Conservation (phyloP, 2,113 vertebrate genomes). For the Epinephelus moara region DNA sequence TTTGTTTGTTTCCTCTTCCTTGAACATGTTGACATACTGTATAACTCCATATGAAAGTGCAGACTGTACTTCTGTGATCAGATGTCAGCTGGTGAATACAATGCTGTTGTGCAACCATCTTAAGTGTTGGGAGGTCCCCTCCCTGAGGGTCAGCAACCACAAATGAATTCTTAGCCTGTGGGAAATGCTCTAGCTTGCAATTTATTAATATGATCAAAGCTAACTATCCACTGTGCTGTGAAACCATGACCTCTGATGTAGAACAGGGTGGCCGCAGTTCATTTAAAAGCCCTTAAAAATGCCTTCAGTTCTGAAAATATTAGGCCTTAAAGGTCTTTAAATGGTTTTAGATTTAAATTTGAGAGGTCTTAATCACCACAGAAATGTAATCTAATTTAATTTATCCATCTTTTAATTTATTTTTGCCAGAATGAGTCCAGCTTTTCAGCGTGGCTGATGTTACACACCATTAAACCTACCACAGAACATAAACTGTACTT, state of each 20-base stretch:
- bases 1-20: not conserved
- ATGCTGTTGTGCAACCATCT: not conserved
- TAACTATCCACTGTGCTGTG: not conserved
- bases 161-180: not conserved
- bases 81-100: not conserved
- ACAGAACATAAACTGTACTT: too few relatives aligned
- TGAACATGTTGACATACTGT: not conserved
- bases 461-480: too few relatives aligned
- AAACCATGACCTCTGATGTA: not conserved
- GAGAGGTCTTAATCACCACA: too few relatives aligned
- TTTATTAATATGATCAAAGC: not conserved
- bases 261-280: too few relatives aligned
- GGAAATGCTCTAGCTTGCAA: not conserved
- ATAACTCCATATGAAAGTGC: not conserved
- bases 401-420: too few relatives aligned
- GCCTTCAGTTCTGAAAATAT: too few relatives aligned
- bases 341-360: too few relatives aligned
- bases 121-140: not conserved
- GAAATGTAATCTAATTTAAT: too few relatives aligned
- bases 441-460: too few relatives aligned
- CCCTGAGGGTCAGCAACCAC: not conserved
- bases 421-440: too few relatives aligned
- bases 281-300: too few relatives aligned
- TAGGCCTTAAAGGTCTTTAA: too few relatives aligned
- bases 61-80: not conserved